These are phyloP conservation scores for Melanaphis sacchari DNA, from an alignment of 1,140 invertebrate genomes.

Conservation along the genomic window DNA sequence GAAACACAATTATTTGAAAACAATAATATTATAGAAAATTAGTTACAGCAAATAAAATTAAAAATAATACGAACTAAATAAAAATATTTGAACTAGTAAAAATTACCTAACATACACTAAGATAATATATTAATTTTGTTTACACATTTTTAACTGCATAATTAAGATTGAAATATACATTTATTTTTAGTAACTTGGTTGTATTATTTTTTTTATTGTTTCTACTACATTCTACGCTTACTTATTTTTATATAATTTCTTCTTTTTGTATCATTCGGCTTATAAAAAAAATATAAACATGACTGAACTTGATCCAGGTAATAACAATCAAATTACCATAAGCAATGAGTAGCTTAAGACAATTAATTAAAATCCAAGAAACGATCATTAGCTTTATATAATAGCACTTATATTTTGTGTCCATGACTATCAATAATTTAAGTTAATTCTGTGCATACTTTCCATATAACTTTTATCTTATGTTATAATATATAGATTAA, in stretches of 20 bases:
- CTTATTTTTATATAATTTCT: no score
- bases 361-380: neutral
- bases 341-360: neutral
- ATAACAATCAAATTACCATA: neutral
- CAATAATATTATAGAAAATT: neutral
- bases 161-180: no score
- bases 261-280: no score
- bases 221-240: no score
- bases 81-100: neutral
- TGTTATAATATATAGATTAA: neutral
- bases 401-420: no score
- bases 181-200: no score
- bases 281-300: no score
- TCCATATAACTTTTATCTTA: neutral
- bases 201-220: no score
- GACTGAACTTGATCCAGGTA: neutral
- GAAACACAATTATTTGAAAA: neutral
- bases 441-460: neutral
- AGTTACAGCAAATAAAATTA: neutral
- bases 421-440: neutral
- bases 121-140: no score
- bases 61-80: neutral
- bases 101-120: neutral
- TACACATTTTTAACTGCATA: no score
- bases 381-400: neutral